Percentiles rank a stretch among this genome's conserved stretches.
Conservation (phyloP, 2,113 vertebrate genomes). For the Daphoenositta chrysoptera region DNA sequence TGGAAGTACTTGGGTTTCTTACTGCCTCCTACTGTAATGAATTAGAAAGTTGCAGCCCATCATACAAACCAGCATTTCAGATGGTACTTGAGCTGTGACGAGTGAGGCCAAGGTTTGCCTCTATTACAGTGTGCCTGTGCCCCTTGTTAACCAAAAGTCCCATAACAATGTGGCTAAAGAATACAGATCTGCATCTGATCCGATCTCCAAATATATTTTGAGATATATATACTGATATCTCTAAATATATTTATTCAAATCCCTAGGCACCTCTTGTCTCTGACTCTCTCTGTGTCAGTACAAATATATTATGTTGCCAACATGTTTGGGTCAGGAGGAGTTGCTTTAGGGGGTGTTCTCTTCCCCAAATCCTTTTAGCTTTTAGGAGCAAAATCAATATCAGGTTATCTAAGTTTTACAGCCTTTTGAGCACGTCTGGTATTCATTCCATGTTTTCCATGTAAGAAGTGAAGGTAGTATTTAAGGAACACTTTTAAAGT, state of each 20-base stretch:
- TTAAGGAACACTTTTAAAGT: not conserved
- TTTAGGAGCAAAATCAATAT: not conserved
- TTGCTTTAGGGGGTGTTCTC: not conserved
- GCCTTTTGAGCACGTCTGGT: not conserved
- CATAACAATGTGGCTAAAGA: not conserved
- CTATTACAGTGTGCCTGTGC: not conserved
- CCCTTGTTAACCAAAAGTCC: not conserved
- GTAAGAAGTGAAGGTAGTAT: not conserved
- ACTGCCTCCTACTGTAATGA: not conserved
- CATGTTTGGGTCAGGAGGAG: not conserved
- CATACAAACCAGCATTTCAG: not conserved
- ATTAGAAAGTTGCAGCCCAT: not conserved
- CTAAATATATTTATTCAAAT: not conserved
- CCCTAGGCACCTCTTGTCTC: not conserved
- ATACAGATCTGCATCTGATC: not conserved
- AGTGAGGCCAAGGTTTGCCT: not conserved
- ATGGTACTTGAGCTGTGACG: not conserved
- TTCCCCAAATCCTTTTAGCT: not conserved
- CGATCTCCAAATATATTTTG: not conserved
- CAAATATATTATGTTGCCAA: not conserved
- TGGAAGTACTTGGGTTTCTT: not conserved
- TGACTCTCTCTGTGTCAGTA: not conserved
- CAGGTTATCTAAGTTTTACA: not conserved
- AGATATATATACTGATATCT: not conserved
- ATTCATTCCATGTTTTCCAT: not conserved